Evolutionary conservation across 2,888 invertebrate species (phyloP), one percentile per base, ranked within the genome.

Genomic region (Biston betularia): DNA sequence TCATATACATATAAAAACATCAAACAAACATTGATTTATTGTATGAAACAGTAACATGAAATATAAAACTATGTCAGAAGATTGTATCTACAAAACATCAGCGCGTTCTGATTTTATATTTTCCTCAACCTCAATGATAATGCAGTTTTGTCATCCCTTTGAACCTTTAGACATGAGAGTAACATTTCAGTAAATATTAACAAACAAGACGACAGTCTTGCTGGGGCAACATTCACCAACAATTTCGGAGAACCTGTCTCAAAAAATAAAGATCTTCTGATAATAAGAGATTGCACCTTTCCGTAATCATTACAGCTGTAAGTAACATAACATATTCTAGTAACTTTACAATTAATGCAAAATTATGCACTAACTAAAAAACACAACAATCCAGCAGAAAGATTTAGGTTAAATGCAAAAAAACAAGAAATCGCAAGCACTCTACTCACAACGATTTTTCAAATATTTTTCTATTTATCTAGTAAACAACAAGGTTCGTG

Each of bases 391-490:
- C 24, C 24, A 24, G 24, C 24, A 24, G 24, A 3, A n/a, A 0
- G 3, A n/a, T n/a, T 44, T 24, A 42, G 45, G 9, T 9, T 8
- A 34, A 33, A 40, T 11, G 42, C 2, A 34, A 56, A n/a, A n/a
- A 0, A 52, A 35, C n/a, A 15, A 64, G 45, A 38, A 64, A 58
- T 10, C 24, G 46, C 45, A 35, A n/a, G n/a, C 34, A n/a, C 38
- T 35, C 48, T 1, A 33, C 14, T 64, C 53, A 33, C 10, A n/a
- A 10, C 40, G n/a, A 64, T 40, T 44, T 65, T 50, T 64, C 63
- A 45, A 59, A 68, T 61, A 71, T 65, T 57, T 65, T 66, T 58
- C 52, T 58, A 59, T 49, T 58, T 59, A 59, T 66, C 62, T 67
- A 55, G 45, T 55, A 63, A 63, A 61, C 54, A 65, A 66, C 63